Conservation (phyloP, 1,140 invertebrate species). For the Elysia chlorotica region DNA sequence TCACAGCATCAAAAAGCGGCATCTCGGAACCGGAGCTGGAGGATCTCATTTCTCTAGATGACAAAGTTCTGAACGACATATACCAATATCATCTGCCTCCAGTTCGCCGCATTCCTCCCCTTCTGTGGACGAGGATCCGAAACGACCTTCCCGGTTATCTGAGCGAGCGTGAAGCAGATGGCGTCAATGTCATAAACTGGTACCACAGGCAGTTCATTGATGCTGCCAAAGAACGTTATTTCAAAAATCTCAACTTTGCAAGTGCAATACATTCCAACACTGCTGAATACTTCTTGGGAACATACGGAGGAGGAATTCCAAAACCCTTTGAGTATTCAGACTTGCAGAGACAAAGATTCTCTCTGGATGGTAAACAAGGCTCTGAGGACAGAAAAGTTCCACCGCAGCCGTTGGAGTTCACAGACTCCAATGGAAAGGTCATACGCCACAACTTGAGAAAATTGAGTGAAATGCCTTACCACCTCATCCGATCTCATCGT, state of each 20-base stretch:
- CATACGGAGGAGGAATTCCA: conserved; percentile 78
- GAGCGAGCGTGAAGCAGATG: conserved; percentile 94
- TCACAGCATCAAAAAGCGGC: conserved; percentile 60
- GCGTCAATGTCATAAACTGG: conserved; percentile 97
- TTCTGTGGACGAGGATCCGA: conserved; percentile 84
- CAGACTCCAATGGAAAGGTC: conserved; percentile 79
- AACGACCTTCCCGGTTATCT: conserved; percentile 76
- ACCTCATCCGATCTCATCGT: conserved; percentile 85
- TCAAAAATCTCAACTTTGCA: conserved; percentile 95
- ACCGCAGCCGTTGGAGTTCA: conserved; percentile 91
- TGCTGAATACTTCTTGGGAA: conserved; percentile 94
- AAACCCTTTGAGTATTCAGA: conserved; percentile 97
- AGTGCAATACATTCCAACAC: conserved; percentile 96
- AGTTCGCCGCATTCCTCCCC: conserved; percentile 89
- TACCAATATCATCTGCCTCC: conserved; percentile 97
- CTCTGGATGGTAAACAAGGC: conserved; percentile 81
- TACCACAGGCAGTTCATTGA: conserved; percentile 74
- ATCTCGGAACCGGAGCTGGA: conserved; percentile 60
- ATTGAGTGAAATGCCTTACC: conserved; percentile 85
- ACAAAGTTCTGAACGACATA: conserved; percentile 93
- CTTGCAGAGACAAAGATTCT: conserved; percentile 84
- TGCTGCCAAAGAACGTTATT: conserved; percentile 85
- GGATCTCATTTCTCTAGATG: conserved; percentile 60
- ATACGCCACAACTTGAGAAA: conserved; percentile 66
- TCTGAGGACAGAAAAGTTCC: conserved; percentile 95